Evolutionary conservation across 2,113 vertebrate species (phyloP).

Genomic region (Psilopsiagon aurifrons): DNA sequence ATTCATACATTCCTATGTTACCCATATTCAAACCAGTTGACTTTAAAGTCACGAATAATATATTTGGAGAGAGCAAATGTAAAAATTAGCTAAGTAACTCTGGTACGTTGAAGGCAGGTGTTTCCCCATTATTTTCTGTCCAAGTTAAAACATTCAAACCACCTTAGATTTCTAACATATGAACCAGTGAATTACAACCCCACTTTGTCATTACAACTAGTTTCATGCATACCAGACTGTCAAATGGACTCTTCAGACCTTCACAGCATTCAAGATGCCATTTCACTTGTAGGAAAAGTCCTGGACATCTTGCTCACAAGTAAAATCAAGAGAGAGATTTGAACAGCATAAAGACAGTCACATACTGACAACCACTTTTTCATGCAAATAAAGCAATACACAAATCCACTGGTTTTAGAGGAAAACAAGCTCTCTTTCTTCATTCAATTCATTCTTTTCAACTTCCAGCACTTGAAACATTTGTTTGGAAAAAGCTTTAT

Average conservation of each 20-base stretch:
- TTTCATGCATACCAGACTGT: not conserved
- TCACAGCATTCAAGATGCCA: not conserved
- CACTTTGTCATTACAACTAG: not conserved
- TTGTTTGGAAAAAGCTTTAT: constrained; percentile 51
- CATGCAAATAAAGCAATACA: constrained; percentile 61
- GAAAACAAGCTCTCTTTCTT: constrained; percentile 56
- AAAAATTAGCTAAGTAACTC: not conserved
- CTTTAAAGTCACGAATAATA: not conserved
- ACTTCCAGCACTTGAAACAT: constrained; percentile 67
- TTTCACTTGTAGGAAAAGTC: not conserved
- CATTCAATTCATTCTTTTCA: constrained; percentile 61
- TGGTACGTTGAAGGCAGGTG: fast-evolving
- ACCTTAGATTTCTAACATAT: not conserved
- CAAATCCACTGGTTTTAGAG: constrained; percentile 49
- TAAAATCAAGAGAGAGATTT: constrained; percentile 2
- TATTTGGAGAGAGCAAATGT: not conserved
- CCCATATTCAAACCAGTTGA: not conserved
- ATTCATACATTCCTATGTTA: not conserved
- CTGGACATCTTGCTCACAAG: constrained; percentile 17
- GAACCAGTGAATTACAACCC: not conserved
- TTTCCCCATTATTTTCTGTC: not conserved
- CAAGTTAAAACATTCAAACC: not conserved
- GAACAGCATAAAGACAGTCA: constrained; percentile 49
- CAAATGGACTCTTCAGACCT: not conserved
- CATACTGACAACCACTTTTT: constrained; percentile 59